Base-by-base conservation (phyloP, 2,888 invertebrate species). In the Autographa pulchrina region DNA sequence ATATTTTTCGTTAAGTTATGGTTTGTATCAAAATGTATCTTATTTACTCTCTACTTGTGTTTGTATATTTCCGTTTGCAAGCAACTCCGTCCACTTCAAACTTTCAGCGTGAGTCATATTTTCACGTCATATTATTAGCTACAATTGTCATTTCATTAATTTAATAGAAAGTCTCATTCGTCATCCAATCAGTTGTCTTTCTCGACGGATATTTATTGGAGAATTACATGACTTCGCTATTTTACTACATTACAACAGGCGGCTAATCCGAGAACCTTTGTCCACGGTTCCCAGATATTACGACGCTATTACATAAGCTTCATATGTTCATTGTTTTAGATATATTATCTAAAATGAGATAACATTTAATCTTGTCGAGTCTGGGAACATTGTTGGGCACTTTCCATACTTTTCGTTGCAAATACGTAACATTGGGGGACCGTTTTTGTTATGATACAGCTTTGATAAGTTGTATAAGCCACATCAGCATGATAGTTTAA, bases 301-400 rank as follows among this genome's bases (percentile, higher is more conserved):
- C 84, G 78, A 70, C 68, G 52, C 8, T 31, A 67, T 89, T 86
- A 77, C 83, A 74, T 87, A 74, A 82, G 65, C 63, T 52, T 60
- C 59, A 60, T 77, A 84, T 88, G 87, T 89, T 90, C 92, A 92
- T 93, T 94, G 93, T 94, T 90, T 90, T 86, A 88, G 85, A 70
- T 75, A 82, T 87, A 90, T 93, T 90, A 90, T 86, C 90, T 86
- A 80, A 90, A 94, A 93, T 93, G 90, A 93, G 92, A 93, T 93
- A 93, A 92, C 89, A 87, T 88, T 89, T 88, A 80, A 83, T 88
- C 90, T 89, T 90, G 89, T 88, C 87, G 88, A 89, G 84, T 83
- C 85, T 94, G 94, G 88, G 94, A 94, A 94, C 88, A 88, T 89
- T 90, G 88, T 90, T 92, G 82, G 72, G 56, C 79, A 88, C 93